These are phyloP conservation scores for Lepidonotus clava DNA, from an alignment of 2,888 invertebrate species.

Conservation along the genomic window DNA sequence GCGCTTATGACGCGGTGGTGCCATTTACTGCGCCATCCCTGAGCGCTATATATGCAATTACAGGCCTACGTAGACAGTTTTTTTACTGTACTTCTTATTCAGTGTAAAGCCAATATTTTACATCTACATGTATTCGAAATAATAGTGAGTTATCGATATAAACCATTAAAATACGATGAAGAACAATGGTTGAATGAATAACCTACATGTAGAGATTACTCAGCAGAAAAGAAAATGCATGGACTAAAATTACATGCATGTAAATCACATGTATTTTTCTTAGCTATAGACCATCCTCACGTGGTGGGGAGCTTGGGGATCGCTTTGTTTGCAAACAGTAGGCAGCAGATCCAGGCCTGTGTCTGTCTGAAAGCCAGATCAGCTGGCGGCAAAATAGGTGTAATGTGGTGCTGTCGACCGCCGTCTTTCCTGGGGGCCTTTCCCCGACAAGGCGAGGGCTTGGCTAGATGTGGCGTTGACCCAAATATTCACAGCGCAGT, in stretches of 20 bases:
- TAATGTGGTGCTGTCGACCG: slow-evolving; percentile 32
- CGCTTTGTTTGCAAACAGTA: slow-evolving; percentile 49
- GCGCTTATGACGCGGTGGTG: slow-evolving; percentile 25
- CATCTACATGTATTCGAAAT: no score
- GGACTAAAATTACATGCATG: neutral
- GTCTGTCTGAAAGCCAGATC: slow-evolving; percentile 35
- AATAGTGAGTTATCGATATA: no score
- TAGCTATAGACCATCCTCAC: neutral
- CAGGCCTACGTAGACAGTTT: no score
- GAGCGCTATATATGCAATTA: no score
- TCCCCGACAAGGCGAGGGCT: slow-evolving; percentile 5
- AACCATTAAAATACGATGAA: no score
- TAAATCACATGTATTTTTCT: neutral
- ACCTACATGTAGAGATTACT: no score
- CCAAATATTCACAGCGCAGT: slow-evolving; percentile 23
- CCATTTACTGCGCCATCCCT: no score
- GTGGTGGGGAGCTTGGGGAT: neutral
- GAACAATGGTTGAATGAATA: no score
- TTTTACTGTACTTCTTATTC: no score
- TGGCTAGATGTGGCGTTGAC: slow-evolving; percentile 34
- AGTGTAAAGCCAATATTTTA: no score
- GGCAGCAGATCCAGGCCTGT: neutral
- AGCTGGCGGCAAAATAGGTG: slow-evolving; percentile 35
- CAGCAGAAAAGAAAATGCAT: neutral
- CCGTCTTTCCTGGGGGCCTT: slow-evolving; percentile 33